Evolutionary conservation across 1,140 invertebrate genomes (phyloP).

Genomic region (Trialeurodes vaporariorum): DNA sequence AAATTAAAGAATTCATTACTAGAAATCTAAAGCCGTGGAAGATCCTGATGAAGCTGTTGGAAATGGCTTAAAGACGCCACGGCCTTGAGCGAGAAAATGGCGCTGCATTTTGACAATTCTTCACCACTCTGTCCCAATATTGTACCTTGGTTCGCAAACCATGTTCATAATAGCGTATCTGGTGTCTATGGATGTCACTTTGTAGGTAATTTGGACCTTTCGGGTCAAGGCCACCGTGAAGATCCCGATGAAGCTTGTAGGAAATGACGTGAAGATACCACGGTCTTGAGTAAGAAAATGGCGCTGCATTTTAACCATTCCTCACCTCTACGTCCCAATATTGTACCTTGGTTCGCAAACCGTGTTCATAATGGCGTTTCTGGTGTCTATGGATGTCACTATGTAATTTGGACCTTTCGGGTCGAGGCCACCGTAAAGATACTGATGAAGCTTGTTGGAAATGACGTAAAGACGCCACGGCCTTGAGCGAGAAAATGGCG

Average conservation of each 20-base stretch:
- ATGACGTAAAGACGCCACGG: conserved; percentile 52
- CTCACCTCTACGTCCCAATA: too few relatives aligned
- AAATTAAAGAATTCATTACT: too few relatives aligned
- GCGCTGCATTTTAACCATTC: too few relatives aligned
- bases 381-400: conserved; percentile 47
- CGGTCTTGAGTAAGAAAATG: too few relatives aligned
- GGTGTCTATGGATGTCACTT: conserved; percentile 49
- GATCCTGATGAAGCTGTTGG: too few relatives aligned
- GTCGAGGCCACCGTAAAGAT: conserved; percentile 52
- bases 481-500: too few relatives aligned
- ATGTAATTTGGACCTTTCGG: conserved; percentile 55
- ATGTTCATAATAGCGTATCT: conserved; percentile 47
- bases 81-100: too few relatives aligned
- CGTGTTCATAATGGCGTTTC: conserved; percentile 46
- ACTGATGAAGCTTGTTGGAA: conserved; percentile 58
- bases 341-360: conserved; percentile 48
- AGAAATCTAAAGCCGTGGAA: too few relatives aligned
- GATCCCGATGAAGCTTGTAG: conserved; percentile 56
- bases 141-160: conserved; percentile 47
- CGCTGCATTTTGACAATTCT: too few relatives aligned
- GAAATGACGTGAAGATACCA: conserved; percentile 56
- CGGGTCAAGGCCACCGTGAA: conserved; percentile 50
- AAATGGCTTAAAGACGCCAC: too few relatives aligned
- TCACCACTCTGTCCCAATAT: too few relatives aligned
- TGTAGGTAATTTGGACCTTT: conserved; percentile 57